Conservation (phyloP, 2,113 vertebrate genomes). For the Australoheros scitulus region DNA sequence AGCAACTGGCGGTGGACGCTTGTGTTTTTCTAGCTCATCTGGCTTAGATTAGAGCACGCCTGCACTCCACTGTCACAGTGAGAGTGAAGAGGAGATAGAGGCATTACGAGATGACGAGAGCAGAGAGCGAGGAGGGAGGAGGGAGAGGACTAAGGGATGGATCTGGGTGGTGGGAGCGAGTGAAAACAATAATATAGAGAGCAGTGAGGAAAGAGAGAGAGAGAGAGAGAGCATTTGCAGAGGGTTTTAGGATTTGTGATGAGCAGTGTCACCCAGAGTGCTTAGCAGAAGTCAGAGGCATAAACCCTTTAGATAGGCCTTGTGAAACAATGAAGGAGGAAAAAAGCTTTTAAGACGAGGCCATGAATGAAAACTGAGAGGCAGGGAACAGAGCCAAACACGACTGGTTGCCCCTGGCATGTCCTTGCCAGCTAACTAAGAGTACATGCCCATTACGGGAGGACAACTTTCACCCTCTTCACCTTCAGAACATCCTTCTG, state of each 20-base stretch:
- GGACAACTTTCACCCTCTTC: slow-evolving; percentile 40
- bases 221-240: slow-evolving; percentile 16
- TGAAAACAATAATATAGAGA: slow-evolving; percentile 53
- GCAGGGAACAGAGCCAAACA: slow-evolving; percentile 36
- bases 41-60: slow-evolving; percentile 73
- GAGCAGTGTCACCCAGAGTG: slow-evolving; percentile 48
- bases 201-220: not conserved
- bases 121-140: not conserved
- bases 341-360: slow-evolving; percentile 48
- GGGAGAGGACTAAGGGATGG: not conserved
- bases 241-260: slow-evolving; percentile 63
- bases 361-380: slow-evolving; percentile 32
- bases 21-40: slow-evolving; percentile 79
- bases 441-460: slow-evolving; percentile 30
- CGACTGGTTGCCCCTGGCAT: slow-evolving; percentile 22
- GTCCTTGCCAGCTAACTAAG: slow-evolving; percentile 40
- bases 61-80: slow-evolving; percentile 65
- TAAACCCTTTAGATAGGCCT: slow-evolving; percentile 61
- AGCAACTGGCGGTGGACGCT: slow-evolving; percentile 54
- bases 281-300: slow-evolving; percentile 56
- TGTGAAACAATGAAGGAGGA: slow-evolving; percentile 47
- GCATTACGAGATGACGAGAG: slow-evolving; percentile 53
- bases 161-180: not conserved
- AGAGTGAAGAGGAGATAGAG: slow-evolving; percentile 61
- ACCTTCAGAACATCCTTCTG: slow-evolving; percentile 55